These are phyloP conservation scores for Crambe crambe DNA, from an alignment of 37 sponge, comb jelly and placozoan species.

Conservation along the genomic window DNA sequence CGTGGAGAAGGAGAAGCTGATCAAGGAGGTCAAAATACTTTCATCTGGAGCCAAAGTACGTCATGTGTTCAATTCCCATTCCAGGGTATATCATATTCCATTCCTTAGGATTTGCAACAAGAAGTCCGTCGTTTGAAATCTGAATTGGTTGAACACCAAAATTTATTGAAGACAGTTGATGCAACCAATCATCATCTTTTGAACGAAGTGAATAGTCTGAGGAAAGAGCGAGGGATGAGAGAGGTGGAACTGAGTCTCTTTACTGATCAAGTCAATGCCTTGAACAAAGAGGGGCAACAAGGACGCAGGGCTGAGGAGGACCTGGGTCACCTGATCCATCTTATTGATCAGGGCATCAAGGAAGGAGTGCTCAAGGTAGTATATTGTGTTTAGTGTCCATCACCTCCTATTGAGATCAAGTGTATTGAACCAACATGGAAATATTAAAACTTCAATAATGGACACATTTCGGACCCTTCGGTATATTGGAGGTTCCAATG, in stretches of 20 bases:
- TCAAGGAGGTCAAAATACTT: neutral
- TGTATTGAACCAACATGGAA: too few species aligned
- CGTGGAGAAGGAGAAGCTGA: neutral
- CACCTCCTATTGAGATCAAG: too few species aligned
- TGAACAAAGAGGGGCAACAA: neutral
- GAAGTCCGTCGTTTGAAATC: neutral
- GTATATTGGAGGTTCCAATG: too few species aligned
- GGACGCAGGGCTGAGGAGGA: slow-evolving; percentile 1
- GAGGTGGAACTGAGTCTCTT: neutral
- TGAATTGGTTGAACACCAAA: neutral
- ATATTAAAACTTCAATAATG: too few species aligned
- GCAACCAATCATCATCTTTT: neutral
- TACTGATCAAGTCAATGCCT: neutral
- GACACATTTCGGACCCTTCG: too few species aligned
- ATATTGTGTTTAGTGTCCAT: too few species aligned
- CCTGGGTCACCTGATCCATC: slow-evolving; percentile 8
- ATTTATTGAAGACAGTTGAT: neutral
- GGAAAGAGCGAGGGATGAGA: neutral
- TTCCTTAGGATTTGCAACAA: neutral
- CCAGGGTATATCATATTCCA: neutral
- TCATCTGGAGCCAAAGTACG: neutral
- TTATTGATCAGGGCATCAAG: slow-evolving; percentile 1
- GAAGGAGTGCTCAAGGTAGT: slow-evolving; percentile 10
- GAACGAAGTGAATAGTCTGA: neutral
- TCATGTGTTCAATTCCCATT: neutral